phyloP scores from a whole-genome alignment of 2,113 vertebrate genomes.

The Cercopithecus mona region DNA sequence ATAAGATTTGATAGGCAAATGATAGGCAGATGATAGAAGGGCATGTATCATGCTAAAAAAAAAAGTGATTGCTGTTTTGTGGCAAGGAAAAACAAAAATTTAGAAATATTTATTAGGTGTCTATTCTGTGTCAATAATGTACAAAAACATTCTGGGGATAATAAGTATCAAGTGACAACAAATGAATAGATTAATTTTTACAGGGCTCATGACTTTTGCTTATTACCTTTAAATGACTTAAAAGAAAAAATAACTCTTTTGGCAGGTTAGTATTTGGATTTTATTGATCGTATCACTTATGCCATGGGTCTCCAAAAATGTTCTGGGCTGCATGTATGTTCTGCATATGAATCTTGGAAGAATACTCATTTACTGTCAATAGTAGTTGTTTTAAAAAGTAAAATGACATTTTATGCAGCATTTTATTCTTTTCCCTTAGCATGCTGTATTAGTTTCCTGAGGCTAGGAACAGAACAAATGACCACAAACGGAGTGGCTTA shows the following conservation, averaged over 20 bases:
- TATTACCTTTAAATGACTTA: neutral
- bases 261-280: neutral
- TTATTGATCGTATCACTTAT: neutral
- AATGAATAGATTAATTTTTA: neutral
- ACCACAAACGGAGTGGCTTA: neutral
- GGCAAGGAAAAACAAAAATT: no score
- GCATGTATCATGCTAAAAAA: no score
- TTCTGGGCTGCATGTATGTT: neutral
- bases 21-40: no score
- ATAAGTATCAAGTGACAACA: neutral
- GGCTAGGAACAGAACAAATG: neutral
- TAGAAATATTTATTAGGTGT: no score
- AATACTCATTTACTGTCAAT: neutral
- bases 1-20: no score
- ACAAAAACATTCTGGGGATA: no score
- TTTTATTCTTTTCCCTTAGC: neutral
- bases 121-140: no score
- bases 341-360: neutral
- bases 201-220: neutral
- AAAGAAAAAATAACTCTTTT: neutral
- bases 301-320: neutral
- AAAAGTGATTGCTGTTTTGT: no score
- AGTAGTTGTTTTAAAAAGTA: neutral
- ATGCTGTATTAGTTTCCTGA: neutral
- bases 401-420: neutral